Conservation (phyloP, 30 jellyfish, hydroid and myxozoan species). For the Aurelia coerulea region DNA sequence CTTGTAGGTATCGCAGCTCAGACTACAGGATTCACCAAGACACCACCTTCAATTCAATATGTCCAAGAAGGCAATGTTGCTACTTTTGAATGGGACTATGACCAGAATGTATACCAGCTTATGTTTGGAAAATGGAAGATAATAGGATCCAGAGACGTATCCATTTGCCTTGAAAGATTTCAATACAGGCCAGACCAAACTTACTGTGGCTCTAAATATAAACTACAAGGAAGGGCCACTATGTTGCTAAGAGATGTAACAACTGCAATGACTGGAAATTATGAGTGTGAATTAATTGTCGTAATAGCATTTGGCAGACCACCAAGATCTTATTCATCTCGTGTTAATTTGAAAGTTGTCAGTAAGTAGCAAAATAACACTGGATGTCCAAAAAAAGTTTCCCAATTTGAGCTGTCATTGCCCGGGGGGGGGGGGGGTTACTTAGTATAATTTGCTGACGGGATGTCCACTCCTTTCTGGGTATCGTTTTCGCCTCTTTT, state of each 20-base stretch:
- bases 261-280: conserved; percentile 3
- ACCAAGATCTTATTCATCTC: background rate
- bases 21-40: background rate
- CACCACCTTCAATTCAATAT: conserved; percentile 49
- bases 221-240: background rate
- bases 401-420: no score
- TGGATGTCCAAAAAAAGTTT: no score
- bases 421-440: no score
- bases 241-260: conserved; percentile 11
- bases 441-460: no score
- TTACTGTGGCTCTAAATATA: background rate
- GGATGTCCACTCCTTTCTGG: no score
- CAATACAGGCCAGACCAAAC: background rate
- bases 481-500: no score
- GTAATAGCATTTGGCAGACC: background rate
- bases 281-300: conserved; percentile 5
- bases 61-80: conserved; percentile 33
- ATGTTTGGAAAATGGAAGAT: conserved; percentile 29
- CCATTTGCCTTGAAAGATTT: background rate
- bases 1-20: conserved; percentile 5
- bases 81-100: conserved; percentile 37
- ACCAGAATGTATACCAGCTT: background rate
- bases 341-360: conserved; percentile 21
- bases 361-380: conserved; percentile 21
- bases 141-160: background rate